Evolutionary conservation across 2,113 vertebrate species (phyloP).

Genomic region (Apodemus sylvaticus): DNA sequence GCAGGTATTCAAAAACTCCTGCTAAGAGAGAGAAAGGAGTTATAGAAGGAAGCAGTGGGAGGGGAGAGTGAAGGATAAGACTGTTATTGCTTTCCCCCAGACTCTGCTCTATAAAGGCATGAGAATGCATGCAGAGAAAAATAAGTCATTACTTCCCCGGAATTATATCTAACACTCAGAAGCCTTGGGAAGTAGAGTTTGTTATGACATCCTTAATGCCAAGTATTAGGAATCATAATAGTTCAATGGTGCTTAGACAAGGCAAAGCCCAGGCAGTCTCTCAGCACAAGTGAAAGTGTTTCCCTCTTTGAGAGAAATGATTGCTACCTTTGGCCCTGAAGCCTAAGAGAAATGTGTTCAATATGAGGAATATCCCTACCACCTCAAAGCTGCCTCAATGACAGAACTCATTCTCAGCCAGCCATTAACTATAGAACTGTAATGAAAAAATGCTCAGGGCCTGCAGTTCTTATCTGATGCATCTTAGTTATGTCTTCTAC

Average conservation of each 20-base stretch:
- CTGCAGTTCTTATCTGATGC: slow-evolving; percentile 3
- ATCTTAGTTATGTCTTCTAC: background rate
- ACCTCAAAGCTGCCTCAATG: background rate
- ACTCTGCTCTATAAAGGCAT: background rate
- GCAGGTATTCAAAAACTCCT: background rate
- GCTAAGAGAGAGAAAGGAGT: background rate
- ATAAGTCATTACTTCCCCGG: background rate
- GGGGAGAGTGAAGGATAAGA: background rate
- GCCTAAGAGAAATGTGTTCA: background rate
- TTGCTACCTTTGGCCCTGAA: background rate
- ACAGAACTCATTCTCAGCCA: background rate
- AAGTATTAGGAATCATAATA: slow-evolving; percentile 27
- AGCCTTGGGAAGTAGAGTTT: slow-evolving; percentile 32
- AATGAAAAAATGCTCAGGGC: slow-evolving; percentile 19
- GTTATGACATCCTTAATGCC: slow-evolving; percentile 49
- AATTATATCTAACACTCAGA: slow-evolving; percentile 14
- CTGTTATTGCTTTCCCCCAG: background rate
- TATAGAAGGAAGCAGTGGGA: too few relatives aligned
- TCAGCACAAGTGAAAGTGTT: background rate
- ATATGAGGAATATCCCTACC: background rate
- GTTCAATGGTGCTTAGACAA: background rate
- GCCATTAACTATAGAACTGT: background rate
- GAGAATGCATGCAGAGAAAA: slow-evolving; percentile 1
- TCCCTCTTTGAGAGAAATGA: background rate
- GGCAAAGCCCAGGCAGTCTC: background rate